These are phyloP conservation scores for Callinectes sapidus DNA, from an alignment of 2,888 invertebrate species.

Conservation along the genomic window DNA sequence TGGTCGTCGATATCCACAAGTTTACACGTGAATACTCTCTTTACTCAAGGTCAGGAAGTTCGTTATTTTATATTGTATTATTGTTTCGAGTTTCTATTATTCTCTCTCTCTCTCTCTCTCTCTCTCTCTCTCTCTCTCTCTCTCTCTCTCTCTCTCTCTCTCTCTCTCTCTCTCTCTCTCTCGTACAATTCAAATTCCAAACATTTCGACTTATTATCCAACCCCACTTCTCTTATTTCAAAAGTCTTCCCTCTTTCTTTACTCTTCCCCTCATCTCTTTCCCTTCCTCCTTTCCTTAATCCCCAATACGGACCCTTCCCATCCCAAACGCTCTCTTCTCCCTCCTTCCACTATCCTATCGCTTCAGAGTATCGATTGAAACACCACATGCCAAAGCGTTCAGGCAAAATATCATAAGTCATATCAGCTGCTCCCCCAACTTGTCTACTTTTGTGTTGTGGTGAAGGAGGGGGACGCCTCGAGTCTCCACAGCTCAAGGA, in stretches of 20 bases:
- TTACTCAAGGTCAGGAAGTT: background rate
- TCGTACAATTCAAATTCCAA: background rate
- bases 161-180: constrained; percentile 9
- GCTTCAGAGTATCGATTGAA: constrained; percentile 15
- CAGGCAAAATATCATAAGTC: constrained; percentile 19
- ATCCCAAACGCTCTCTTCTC: constrained; percentile 2
- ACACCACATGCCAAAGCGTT: constrained; percentile 27
- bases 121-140: constrained; percentile 41
- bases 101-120: constrained; percentile 21
- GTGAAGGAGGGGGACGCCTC: background rate
- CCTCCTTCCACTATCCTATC: background rate
- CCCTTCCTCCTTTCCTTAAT: constrained; percentile 35
- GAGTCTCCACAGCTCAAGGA: background rate
- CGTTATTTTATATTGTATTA: background rate
- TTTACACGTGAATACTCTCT: background rate
- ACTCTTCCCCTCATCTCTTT: constrained; percentile 23
- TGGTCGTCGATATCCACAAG: background rate
- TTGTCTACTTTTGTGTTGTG: constrained; percentile 11
- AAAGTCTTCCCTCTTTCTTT: background rate
- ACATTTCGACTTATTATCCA: background rate
- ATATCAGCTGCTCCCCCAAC: background rate
- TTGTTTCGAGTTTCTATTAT: background rate
- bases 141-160: constrained; percentile 47
- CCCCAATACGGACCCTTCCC: constrained; percentile 35
- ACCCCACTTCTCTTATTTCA: constrained; percentile 7